Conservation (phyloP, 2,113 vertebrate genomes). For the Uria lomvia region DNA sequence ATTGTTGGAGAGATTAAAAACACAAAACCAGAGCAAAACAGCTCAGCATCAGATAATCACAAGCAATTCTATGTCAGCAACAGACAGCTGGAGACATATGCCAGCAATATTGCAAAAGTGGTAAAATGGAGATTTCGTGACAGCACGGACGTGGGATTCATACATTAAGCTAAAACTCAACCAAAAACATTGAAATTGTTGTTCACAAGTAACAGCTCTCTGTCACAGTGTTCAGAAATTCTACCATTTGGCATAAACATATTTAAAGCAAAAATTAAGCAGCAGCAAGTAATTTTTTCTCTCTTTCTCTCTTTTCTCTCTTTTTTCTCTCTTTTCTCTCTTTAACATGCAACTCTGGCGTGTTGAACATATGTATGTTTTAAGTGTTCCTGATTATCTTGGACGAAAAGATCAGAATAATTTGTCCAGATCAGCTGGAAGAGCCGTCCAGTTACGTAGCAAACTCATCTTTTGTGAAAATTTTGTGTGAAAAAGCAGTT, state of each 20-base stretch:
- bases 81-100: slow-evolving; percentile 60
- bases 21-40: slow-evolving; percentile 43
- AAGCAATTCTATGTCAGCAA: slow-evolving; percentile 55
- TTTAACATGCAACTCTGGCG: neutral
- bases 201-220: neutral
- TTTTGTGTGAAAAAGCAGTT: neutral
- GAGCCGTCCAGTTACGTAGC: neutral
- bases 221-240: neutral
- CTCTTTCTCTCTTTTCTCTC: neutral
- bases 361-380: neutral
- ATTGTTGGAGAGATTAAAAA: slow-evolving; percentile 56
- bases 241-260: neutral
- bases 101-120: slow-evolving; percentile 46
- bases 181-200: neutral
- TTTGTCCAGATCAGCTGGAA: neutral
- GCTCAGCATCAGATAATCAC: slow-evolving; percentile 64
- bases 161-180: slow-evolving; percentile 21
- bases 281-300: neutral
- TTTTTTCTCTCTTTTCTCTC: neutral
- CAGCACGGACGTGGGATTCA: slow-evolving; percentile 34
- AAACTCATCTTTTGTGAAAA: neutral
- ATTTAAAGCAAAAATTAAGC: neutral
- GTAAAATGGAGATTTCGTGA: slow-evolving; percentile 48
- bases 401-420: neutral
- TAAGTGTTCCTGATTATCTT: neutral